Base-by-base conservation (phyloP, 2,797 vertebrate species). In the Lagodon rhomboides region DNA sequence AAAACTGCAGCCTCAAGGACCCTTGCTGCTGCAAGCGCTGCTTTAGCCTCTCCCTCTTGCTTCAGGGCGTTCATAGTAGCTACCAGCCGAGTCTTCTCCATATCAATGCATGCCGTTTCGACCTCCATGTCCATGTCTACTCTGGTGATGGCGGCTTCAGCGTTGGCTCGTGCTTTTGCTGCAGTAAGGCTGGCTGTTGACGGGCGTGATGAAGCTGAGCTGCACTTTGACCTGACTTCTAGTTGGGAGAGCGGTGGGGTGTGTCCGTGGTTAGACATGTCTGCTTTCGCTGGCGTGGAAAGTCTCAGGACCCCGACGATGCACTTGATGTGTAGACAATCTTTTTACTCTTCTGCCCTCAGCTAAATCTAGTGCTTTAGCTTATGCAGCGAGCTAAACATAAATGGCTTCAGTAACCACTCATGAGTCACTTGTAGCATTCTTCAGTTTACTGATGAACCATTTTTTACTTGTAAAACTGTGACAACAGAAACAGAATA, bases 101-200 rank as follows among this genome's bases (percentile, higher is more conserved):
- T 38, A 23, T 69, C 67, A 9, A 46, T 69, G 67, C 41, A 23
- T n/a, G 67, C 53, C 41, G 2, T 56, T 44, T 69, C 53, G 54
- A 69, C 67, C 3, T 69, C 41, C 22, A 70, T 70, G 68, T 70
- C 68, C 30, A 59, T 69, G 10, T 56, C 53, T 8, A 34, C 65
- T 68, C 50, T 68, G 50, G 65, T 25, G 65, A 20, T 34, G 50
- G 65, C 34, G 6, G 50, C 65, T 68, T 54, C 65, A 53, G 50
- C 65, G 49, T 53, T 2, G 20, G 65, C 65, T 41, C 20, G 49
- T 41, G 64, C 49, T 53, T 53, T 27, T 16, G 65, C 65, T 67
- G 20, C 64, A 17, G 49, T 49, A n/a, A 53, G 64, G 16, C 30
- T 23, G 18, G 25, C 22, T n/a, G 64, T 10, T 23, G 30, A 67